A percentile compares a stretch with the other conserved stretches of the same genome.
Evolutionary conservation across 2,113 vertebrate species (phyloP).

Genomic region (Myrmophylax atrothorax): DNA sequence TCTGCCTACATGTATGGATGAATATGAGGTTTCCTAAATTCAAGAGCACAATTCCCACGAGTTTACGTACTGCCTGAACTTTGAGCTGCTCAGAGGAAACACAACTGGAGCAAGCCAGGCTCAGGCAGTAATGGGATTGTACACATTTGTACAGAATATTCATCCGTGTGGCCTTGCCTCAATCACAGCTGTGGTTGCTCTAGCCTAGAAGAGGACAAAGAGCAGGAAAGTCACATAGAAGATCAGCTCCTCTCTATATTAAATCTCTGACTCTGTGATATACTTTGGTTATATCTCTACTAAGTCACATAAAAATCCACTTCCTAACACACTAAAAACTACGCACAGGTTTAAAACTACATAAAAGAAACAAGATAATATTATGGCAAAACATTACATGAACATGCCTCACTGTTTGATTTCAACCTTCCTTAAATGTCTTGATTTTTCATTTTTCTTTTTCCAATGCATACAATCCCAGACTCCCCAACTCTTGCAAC

Average conservation of each 20-base stretch:
- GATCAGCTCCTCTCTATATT: background rate
- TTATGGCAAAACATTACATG: background rate
- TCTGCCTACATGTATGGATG: background rate
- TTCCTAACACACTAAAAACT: background rate
- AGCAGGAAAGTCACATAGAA: background rate
- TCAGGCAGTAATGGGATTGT: rapidly evolving
- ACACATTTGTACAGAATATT: background rate
- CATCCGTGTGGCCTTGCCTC: background rate
- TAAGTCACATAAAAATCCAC: background rate
- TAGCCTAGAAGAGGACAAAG: background rate
- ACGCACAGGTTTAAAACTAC: background rate
- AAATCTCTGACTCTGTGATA: background rate
- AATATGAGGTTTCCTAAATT: background rate
- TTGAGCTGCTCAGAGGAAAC: background rate
- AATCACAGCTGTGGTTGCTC: background rate
- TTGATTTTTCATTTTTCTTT: background rate
- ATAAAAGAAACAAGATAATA: background rate
- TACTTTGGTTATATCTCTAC: background rate
- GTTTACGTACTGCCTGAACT: background rate
- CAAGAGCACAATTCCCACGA: background rate
- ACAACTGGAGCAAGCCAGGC: rapidly evolving
- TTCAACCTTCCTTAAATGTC: background rate
- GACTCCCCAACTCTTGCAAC: background rate
- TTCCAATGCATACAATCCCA: background rate
- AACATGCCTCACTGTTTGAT: background rate